These are phyloP conservation scores for Sitta carolinensis DNA, from an alignment of 2,797 vertebrate genomes.

Conservation along the genomic window DNA sequence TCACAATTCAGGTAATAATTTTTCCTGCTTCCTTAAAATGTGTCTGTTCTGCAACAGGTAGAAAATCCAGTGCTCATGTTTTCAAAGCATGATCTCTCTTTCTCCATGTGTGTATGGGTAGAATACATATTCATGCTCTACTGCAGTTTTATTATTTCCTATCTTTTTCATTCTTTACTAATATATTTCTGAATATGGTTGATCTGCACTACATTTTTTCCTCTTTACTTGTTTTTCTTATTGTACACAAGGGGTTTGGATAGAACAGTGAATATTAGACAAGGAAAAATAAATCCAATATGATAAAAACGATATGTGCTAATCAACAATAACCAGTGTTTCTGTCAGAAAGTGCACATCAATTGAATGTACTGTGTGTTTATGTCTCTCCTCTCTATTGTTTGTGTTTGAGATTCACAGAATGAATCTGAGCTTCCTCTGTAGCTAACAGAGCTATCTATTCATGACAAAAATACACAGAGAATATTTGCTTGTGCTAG, in stretches of 20 bases:
- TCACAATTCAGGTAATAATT: not conserved
- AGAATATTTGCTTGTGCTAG: slow-evolving; percentile 1
- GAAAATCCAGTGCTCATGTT: not conserved
- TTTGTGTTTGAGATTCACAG: slow-evolving; percentile 23
- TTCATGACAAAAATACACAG: not conserved
- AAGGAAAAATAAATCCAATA: not conserved
- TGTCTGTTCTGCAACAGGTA: not conserved
- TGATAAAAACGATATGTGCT: not conserved
- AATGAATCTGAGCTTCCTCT: slow-evolving; percentile 3
- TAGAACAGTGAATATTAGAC: not conserved
- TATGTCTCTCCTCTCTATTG: not conserved
- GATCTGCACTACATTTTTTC: not conserved
- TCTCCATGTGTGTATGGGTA: not conserved
- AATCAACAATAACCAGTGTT: not conserved
- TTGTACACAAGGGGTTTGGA: not conserved
- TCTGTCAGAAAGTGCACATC: not conserved
- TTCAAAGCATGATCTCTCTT: not conserved
- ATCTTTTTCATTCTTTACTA: not conserved
- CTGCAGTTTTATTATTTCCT: not conserved
- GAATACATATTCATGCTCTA: not conserved
- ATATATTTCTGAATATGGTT: not conserved
- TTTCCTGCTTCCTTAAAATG: not conserved
- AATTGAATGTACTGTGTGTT: not conserved
- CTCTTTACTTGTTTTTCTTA: not conserved
- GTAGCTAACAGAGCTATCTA: not conserved